Base-by-base conservation (phyloP, 2,113 vertebrate species). In the Trachemys scripta region DNA sequence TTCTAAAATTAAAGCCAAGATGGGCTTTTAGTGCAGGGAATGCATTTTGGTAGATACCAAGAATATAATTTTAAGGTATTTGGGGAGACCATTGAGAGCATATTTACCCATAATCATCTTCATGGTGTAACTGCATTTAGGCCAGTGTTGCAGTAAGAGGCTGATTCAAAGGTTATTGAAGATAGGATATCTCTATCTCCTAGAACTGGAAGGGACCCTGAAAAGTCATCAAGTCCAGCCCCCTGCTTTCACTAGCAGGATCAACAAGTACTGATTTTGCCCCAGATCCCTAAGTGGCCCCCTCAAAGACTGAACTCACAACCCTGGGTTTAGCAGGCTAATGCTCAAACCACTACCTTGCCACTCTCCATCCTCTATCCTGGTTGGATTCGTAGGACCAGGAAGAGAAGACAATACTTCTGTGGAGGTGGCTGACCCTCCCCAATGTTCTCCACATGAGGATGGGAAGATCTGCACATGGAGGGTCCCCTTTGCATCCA, bases 1-100 rank as follows among this genome's bases (percentile, higher is more conserved):
- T 93, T 96, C 65, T 93, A 92, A 95, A 94, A 88, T 80, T 27
- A 82, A 47, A 78, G 42, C 75, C 47, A 27, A n/a, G 69, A 9
- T 79, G 57, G n/a, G 6, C 49, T 90, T 96, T 96, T 97, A 85
- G 93, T 83, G 79, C 85, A 82, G 25, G 35, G 50, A 78, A 57
- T 45, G 25, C 69, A 80, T 92, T 90, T 93, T 96, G 79, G 85
- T 92, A 69, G 91, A 96, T 88, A 80, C 50, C 54, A 85, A 4
- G 62, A 47, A 89, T 78, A 65, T 95, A 17, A 4, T 95, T 96
- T 93, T 91, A 89, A 85, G 88, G 79, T 82, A 90, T 59, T 90
- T 81, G 86, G 51, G 45, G 49, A 92, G 57, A 59, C 72, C 54
- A 92, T 84, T 86, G 78, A 54, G 72, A 65, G 49, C 0, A 0